Evolutionary conservation across 1,140 invertebrate genomes (phyloP).

Genomic region (Protaetia brevitarsis): DNA sequence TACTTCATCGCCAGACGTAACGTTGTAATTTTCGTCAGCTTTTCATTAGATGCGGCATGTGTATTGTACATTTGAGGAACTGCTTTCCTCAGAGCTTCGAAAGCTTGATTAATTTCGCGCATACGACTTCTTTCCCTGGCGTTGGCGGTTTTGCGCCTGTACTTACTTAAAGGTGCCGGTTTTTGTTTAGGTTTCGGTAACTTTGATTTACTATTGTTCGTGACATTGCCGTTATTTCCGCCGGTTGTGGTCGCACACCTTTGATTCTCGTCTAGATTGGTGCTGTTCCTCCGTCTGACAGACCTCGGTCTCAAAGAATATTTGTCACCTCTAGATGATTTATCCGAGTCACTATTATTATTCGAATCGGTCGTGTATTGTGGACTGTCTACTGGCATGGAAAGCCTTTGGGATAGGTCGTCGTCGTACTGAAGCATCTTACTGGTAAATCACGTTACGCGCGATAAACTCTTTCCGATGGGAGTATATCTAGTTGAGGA

Average conservation of each 20-base stretch:
- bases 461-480: neutral
- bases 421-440: slow-evolving; percentile 40
- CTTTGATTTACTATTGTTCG: neutral
- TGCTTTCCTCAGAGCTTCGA: slow-evolving; percentile 71
- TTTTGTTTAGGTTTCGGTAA: slow-evolving; percentile 59
- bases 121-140: slow-evolving; percentile 80
- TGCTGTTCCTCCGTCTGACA: slow-evolving; percentile 31
- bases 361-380: slow-evolving; percentile 38
- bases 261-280: slow-evolving; percentile 28
- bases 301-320: slow-evolving; percentile 45
- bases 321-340: slow-evolving; percentile 40
- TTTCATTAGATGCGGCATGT: slow-evolving; percentile 58
- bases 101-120: slow-evolving; percentile 85
- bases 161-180: slow-evolving; percentile 83
- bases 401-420: slow-evolving; percentile 42
- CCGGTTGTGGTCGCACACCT: neutral
- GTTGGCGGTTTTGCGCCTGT: slow-evolving; percentile 85
- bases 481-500: neutral
- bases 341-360: slow-evolving; percentile 36
- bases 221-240: neutral
- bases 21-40: slow-evolving; percentile 86
- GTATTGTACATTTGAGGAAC: slow-evolving; percentile 62
- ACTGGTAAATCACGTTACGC: neutral
- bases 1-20: slow-evolving; percentile 84
- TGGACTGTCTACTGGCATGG: slow-evolving; percentile 32